Evolutionary conservation across 2,113 vertebrate species (phyloP), one percentile per base, ranked within the genome.

Genomic region (Pterocles gutturalis): DNA sequence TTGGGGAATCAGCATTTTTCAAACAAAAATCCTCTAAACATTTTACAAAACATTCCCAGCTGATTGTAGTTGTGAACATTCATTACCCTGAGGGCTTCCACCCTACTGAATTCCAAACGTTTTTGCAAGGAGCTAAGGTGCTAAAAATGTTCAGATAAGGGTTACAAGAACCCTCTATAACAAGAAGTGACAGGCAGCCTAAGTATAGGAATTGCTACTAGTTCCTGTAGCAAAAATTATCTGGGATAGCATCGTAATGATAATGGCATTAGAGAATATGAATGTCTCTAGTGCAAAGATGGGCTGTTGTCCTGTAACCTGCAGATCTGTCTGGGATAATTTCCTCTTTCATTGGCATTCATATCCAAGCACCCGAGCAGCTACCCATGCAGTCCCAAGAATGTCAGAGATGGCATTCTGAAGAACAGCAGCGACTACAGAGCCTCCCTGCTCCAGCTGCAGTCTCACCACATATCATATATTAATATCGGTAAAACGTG

Each of bases 91-190:
- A 93, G 66, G 88, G 60, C 83, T 92, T 94, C 72, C 60, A 92
- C 67, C 64, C 60, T 78, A 83, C 38, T 89, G 80, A 92, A 93
- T 89, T 96, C 94, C 64, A 75, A 93, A 97, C 79, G 82, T 55
- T 89, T 83, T 83, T 81, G 48, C 53, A 78, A 95, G 88, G 33
- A 90, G 38, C 48, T 78, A 79, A 93, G 84, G 79, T 96, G 85
- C 77, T 92, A 60, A 90, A 95, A 93, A 80, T 6, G 7, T 83
- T 94, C 48, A 87, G 77, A 88, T 81, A 96, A 96, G 95, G 93
- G 96, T 95, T 94, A 92, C 54, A 71, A 86, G 95, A 90, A 71
- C 79, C 64, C 43, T 93, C 67, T 57, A 45, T 78, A 95, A 89
- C 31, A 81, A 61, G 54, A 95, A 83, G 38, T 75, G 83, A 43